Evolutionary conservation across 92 coral and sea anemone genomes (phyloP), one percentile per base, ranked within the genome.

Genomic region (Paragorgia papillata): DNA sequence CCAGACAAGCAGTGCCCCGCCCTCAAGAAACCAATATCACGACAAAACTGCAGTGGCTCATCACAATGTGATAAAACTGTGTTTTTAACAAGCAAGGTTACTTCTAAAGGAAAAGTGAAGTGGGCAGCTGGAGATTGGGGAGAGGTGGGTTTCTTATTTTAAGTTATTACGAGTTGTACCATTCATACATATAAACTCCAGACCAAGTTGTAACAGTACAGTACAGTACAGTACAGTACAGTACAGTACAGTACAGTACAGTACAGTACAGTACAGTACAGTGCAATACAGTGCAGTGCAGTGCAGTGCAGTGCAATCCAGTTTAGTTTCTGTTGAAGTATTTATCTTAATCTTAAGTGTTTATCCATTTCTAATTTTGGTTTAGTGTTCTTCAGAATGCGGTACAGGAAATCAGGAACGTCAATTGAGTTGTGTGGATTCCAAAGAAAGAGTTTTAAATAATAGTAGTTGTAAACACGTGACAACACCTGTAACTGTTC

Each of bases 341-440:
- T n/a, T n/a, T n/a, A n/a, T n/a, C n/a, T n/a, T n/a, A n/a, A n/a
- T n/a, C n/a, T n/a, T n/a, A n/a, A n/a, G n/a, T n/a, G n/a, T n/a
- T n/a, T n/a, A n/a, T n/a, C n/a, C n/a, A n/a, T n/a, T n/a, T n/a
- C n/a, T n/a, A n/a, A n/a, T n/a, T n/a, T 29, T 31, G 34, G 76
- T 82, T 22, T 80, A 90, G 97, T 93, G 97, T 69, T 93, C 97
- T 41, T 89, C 88, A 41, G 80, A 85, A 10, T 93, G 97, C 46
- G 97, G 96, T 12, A 73, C 55, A 37, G 97, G 97, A 8, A 54
- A 85, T 10, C 82, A 68, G 33, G 60, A 43, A 48, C 96, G 96
- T 3, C 68, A 54, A 28, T 86, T 89, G 21, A 83, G 80, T 12
- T 92, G 97, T 62, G 67, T 70, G 15, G 22, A 70, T 50, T 50